Base-by-base conservation (phyloP, 2,888 invertebrate species). In the Lithophane semibrunnea region DNA sequence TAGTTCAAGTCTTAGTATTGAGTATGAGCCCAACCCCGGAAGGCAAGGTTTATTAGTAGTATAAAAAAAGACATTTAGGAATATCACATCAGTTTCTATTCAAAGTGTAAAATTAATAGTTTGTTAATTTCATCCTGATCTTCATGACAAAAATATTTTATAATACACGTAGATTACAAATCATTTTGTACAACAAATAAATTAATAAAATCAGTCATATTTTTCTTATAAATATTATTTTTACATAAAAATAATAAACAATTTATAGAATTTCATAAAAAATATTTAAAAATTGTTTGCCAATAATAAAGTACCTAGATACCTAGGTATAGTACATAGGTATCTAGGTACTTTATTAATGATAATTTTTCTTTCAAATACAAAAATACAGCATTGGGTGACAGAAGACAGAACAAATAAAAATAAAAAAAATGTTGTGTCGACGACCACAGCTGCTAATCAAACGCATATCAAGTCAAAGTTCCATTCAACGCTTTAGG, bases 401-500 rank as follows among this genome's bases (percentile, higher is more conserved):
- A 24, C 47, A 29, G 12, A 8, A 29, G 24, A 24, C 9, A n/a
- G 3, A 24, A 65, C 24, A 3, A 56, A 56, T 56, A 1, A 56
- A 56, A 56, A 56, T n/a, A 10, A 18, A 44, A 47, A 10, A 0
- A 44, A 44, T 44, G 10, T 24, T 44, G 4, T 60, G 8, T 52
- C 7, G 18, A 52, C 8, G 8, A 52, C 56, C 12, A 29, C 16
- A 21, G 44, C n/a, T 18, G 18, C 18, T 37, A 37, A 5, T 7
- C n/a, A 54, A 44, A 49, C 21, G 12, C 21, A 42, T 58, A 18
- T 13, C 56, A 49, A 37, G 73, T 47, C 58, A 24, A 60, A 47
- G 42, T 24, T 16, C 12, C 44, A 52, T 80, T 80, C 21, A 72
- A 56, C 29, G 9, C 24, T 8, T 47, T 56, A 13, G 71, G 54